Evolutionary conservation across 2,113 vertebrate genomes (phyloP), one percentile per base, ranked within the genome.

Genomic region (Crotalus viridis): DNA sequence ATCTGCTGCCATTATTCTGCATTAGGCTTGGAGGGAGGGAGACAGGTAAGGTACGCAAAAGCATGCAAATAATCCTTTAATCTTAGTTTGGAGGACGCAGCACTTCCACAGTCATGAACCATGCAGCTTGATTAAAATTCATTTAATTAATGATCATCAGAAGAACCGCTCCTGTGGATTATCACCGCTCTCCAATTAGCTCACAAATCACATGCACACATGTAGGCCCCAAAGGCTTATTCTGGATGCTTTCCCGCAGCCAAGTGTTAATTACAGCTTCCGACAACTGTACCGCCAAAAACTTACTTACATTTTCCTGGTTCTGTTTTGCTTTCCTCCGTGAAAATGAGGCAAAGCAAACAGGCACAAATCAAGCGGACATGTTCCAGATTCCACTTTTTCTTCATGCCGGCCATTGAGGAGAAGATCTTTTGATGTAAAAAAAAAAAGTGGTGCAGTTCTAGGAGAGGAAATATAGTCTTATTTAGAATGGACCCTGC

Each of bases 251-350:
- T 43, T 26, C 7, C 24, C 33, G 46, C 10, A 12, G 4, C 54
- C 39, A 19, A 91, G 69, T 0, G 89, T 86, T 89, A 39, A 89
- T 81, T 81, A 81, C 33, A 1, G 33, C 74, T 81, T 81, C 33
- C 74, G 1, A 81, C 43, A 43, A 43, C 43, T 7, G 0, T 21
- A 19, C 19, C 0, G 15, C 17, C 33, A 89, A 13, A 93, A 95
- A 61, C 93, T 54, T 93, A 98, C 98, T 98, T 97, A 98, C 98
- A 94, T 97, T 98, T 98, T 81, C 96, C 95, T 97, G 98, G 97
- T 92, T 98, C 98, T 91, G 97, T 95, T 97, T 96, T 97, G 95
- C 96, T 95, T 95, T 97, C 97, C 94, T 97, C 97, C 95, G 97
- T 93, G 94, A 97, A 96, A 95, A 98, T 95, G 88, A 98, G 96